Base-by-base conservation (phyloP, 2,797 vertebrate genomes). In the Typhlichthys subterraneus region DNA sequence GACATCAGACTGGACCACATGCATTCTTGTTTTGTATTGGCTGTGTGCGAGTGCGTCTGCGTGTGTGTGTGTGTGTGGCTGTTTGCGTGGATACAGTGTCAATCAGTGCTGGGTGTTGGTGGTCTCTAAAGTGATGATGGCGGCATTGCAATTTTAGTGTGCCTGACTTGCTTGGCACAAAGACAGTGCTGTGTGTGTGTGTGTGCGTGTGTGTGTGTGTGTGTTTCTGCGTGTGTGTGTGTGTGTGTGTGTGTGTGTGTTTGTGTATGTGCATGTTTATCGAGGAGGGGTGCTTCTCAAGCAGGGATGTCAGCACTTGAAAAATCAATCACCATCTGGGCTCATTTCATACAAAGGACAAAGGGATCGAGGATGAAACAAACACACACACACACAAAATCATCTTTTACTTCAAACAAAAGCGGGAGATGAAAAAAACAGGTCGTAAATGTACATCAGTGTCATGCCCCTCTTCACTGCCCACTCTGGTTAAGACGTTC, bases 241-340 rank as follows among this genome's bases (percentile, higher is more conserved):
- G 23, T n/a, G n/a, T n/a, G n/a, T n/a, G n/a, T n/a, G n/a, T n/a
- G 23, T 23, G 23, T 29, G 64, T 56, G 59, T 57, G 31, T 56
- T 52, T 59, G 69, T 53, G 68, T 71, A 19, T 2, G 52, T 53
- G 52, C 2, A 9, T 38, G 93, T 92, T 93, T 92, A 83, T 75
- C 59, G 67, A 84, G 96, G 87, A 85, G 95, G 87, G 95, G 94
- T 93, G 94, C 92, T 95, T 95, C 94, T 96, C 95, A 94, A 95
- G 96, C 96, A 94, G 94, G 95, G 95, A 95, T 97, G 96, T 98
- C 95, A 95, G 96, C 95, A 95, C 96, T 96, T 94, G 94, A 96
- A 95, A 97, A 98, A 96, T 95, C 95, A 96, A 95, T 98, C 95
- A 95, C 96, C 97, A 98, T 99, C 97, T 98, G 97, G 94, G 95